phyloP scores from a whole-genome alignment of 2,797 vertebrate species.

The Neomorphus geoffroyi region DNA sequence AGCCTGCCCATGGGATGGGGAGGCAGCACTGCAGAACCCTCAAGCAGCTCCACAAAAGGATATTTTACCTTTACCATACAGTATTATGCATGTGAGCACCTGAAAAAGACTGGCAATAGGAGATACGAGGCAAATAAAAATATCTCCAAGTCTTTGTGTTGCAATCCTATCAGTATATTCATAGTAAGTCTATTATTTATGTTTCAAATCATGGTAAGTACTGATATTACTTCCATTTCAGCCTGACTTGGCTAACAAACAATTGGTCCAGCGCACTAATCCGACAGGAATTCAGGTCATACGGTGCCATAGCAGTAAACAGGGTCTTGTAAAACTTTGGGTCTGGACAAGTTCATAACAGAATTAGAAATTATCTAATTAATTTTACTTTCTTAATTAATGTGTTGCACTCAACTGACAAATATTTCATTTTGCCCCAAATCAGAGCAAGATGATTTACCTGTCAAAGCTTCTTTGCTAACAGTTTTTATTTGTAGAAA shows the following conservation, averaged over 20 bases:
- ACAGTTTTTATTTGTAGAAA: constrained; percentile 69
- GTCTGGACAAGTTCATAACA: background rate
- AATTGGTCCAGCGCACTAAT: background rate
- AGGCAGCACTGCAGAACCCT: background rate
- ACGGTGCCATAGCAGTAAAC: background rate
- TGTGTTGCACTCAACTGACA: background rate
- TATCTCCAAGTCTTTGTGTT: background rate
- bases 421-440: background rate
- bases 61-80: rapidly evolving
- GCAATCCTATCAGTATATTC: background rate
- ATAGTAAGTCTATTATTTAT: background rate
- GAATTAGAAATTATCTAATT: background rate
- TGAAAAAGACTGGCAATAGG: background rate
- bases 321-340: background rate
- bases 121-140: background rate
- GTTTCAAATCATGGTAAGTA: background rate
- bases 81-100: rapidly evolving
- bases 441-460: constrained; percentile 11
- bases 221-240: background rate
- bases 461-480: constrained; percentile 71
- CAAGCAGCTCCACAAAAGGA: background rate
- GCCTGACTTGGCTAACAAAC: background rate
- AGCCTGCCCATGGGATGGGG: rapidly evolving
- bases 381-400: background rate
- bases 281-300: background rate